Percentiles rank a stretch among this genome's conserved stretches.
These are phyloP conservation scores for Napeogenes inachia DNA, from an alignment of 2,888 invertebrate genomes.

Conservation along the genomic window DNA sequence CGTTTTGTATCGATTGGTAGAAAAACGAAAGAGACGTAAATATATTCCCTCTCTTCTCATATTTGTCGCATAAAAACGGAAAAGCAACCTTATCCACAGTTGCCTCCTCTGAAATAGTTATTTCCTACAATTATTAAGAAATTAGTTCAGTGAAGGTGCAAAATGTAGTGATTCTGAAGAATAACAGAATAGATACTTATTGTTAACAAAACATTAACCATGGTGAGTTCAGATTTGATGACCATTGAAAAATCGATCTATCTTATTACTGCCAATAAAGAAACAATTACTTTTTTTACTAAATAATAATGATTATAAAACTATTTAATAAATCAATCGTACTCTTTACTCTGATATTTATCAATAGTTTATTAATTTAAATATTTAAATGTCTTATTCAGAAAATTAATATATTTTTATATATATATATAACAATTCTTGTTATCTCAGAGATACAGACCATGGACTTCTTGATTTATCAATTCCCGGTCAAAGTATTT, in stretches of 20 bases:
- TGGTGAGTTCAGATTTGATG: slow-evolving; percentile 27
- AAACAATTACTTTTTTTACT: too few relatives aligned
- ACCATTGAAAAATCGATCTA: neutral
- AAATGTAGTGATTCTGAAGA: slow-evolving; percentile 28
- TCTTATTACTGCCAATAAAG: neutral
- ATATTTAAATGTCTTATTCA: too few relatives aligned
- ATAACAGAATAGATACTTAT: slow-evolving; percentile 7
- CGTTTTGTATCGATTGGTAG: slow-evolving; percentile 61
- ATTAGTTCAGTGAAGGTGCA: slow-evolving; percentile 15
- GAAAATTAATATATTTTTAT: too few relatives aligned
- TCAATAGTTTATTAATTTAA: too few relatives aligned
- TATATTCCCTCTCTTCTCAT: slow-evolving; percentile 52
- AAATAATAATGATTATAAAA: too few relatives aligned
- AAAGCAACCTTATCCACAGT: slow-evolving; percentile 50
- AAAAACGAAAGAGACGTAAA: slow-evolving; percentile 53
- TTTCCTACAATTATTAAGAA: slow-evolving; percentile 9
- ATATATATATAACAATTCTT: slow-evolving; percentile 4
- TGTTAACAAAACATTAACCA: slow-evolving; percentile 21
- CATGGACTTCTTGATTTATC: slow-evolving; percentile 3
- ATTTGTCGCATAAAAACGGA: slow-evolving; percentile 71
- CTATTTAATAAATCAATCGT: too few relatives aligned
- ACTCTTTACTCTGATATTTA: too few relatives aligned
- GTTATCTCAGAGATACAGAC: slow-evolving; percentile 10
- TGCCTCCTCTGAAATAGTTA: slow-evolving; percentile 13
- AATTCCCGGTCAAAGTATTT: slow-evolving; percentile 12